Evolutionary conservation across 2,797 vertebrate species (phyloP).

Genomic region (Danio choprae): DNA sequence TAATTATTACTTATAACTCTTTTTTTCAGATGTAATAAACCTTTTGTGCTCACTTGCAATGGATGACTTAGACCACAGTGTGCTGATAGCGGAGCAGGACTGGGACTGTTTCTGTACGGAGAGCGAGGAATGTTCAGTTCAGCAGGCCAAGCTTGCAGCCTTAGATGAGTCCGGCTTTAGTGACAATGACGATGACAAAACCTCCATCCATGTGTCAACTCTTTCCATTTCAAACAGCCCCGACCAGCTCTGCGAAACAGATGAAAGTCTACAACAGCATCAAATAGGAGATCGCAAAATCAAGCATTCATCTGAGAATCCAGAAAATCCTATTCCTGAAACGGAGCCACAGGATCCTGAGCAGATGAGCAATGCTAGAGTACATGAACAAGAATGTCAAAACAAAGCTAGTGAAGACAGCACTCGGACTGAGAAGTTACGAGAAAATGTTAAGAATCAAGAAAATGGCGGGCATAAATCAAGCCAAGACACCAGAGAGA

Average conservation of each 20-base stretch:
- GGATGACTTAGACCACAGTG: slow-evolving; percentile 96
- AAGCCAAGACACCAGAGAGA: slow-evolving; percentile 11
- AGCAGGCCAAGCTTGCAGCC: slow-evolving; percentile 79
- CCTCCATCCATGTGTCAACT: slow-evolving; percentile 35
- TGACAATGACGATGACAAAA: slow-evolving; percentile 80
- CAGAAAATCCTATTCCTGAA: slow-evolving; percentile 4
- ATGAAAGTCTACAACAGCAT: neutral
- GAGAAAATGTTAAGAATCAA: slow-evolving; percentile 9
- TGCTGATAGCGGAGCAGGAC: slow-evolving; percentile 87
- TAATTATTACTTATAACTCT: neutral
- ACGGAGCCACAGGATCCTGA: slow-evolving; percentile 27
- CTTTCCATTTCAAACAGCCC: slow-evolving; percentile 10
- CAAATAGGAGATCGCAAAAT: slow-evolving; percentile 7
- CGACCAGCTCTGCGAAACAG: slow-evolving; percentile 12
- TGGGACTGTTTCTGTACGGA: slow-evolving; percentile 87
- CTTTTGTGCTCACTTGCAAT: slow-evolving; percentile 69
- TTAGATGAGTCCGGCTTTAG: slow-evolving; percentile 83
- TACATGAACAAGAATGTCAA: neutral
- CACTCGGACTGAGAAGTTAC: neutral
- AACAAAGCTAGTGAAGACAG: slow-evolving; percentile 13
- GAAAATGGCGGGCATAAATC: slow-evolving; percentile 15
- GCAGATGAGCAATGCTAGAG: slow-evolving; percentile 18
- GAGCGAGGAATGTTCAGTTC: slow-evolving; percentile 85
- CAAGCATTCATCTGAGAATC: slow-evolving; percentile 59
- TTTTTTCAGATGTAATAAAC: slow-evolving; percentile 70